These are phyloP conservation scores for Falco novaeseelandiae DNA, from an alignment of 2,797 vertebrate genomes.

Conservation along the genomic window DNA sequence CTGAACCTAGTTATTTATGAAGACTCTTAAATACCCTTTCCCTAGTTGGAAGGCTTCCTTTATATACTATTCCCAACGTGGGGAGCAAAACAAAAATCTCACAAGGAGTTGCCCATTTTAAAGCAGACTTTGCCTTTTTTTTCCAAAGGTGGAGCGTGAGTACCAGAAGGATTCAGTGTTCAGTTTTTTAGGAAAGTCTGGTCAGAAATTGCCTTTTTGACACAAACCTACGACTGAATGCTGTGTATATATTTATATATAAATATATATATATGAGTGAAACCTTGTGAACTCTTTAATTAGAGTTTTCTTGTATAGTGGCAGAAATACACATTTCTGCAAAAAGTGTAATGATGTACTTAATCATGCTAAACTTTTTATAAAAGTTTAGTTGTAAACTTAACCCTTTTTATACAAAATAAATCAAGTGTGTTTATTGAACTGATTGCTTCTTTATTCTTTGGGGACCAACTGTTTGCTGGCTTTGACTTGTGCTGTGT, in stretches of 20 bases:
- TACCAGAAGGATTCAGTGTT: slow-evolving; percentile 88
- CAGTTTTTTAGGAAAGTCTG: slow-evolving; percentile 88
- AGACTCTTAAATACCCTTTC: slow-evolving; percentile 91
- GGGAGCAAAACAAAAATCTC: slow-evolving; percentile 86
- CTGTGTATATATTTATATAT: slow-evolving; percentile 85
- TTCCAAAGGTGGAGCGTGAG: slow-evolving; percentile 93
- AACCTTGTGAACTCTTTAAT: slow-evolving; percentile 90
- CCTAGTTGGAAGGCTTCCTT: slow-evolving; percentile 90
- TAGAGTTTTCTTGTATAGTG: slow-evolving; percentile 93
- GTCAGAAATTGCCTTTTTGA: slow-evolving; percentile 89
- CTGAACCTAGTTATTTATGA: slow-evolving; percentile 94
- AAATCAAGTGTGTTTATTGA: slow-evolving; percentile 95
- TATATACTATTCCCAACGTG: slow-evolving; percentile 86
- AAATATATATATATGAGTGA: slow-evolving; percentile 84
- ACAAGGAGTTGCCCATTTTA: slow-evolving; percentile 85
- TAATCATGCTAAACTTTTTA: slow-evolving; percentile 99
- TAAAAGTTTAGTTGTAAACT: slow-evolving; percentile 99
- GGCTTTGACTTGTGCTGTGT: slow-evolving; percentile 19
- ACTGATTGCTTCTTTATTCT: slow-evolving; percentile 77
- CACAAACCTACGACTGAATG: slow-evolving; percentile 90
- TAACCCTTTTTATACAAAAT: slow-evolving; percentile 98
- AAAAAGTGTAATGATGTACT: slow-evolving; percentile 97
- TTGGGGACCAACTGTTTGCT: slow-evolving; percentile 69
- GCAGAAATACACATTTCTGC: slow-evolving; percentile 93
- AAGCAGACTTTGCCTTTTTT: slow-evolving; percentile 92